Evolutionary conservation across 2,113 vertebrate species (phyloP).

Genomic region (Chlamydotis undulata): DNA sequence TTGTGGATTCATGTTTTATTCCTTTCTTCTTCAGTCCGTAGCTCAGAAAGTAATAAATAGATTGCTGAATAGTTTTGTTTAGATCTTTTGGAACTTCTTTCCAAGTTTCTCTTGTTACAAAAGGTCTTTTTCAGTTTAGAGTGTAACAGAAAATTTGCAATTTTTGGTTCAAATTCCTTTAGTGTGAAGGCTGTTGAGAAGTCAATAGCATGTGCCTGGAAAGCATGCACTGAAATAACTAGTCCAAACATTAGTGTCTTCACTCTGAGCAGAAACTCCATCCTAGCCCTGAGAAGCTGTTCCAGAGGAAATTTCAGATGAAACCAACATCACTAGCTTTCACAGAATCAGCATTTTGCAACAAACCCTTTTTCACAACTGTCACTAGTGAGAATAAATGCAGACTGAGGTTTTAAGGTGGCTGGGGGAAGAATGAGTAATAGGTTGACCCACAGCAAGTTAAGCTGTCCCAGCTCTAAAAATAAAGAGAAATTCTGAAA

Average conservation of each 20-base stretch:
- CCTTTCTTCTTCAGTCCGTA: background rate
- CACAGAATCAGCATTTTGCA: background rate
- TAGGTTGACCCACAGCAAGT: background rate
- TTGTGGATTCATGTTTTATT: background rate
- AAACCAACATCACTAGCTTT: background rate
- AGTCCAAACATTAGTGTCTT: background rate
- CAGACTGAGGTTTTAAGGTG: background rate
- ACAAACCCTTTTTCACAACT: background rate
- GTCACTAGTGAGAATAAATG: background rate
- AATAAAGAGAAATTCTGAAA: background rate
- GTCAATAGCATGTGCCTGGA: background rate
- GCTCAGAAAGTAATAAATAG: background rate
- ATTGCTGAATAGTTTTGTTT: background rate
- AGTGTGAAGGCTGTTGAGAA: background rate
- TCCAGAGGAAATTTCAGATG: background rate
- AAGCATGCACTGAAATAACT: background rate
- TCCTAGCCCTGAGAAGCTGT: background rate
- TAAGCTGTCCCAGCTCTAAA: background rate
- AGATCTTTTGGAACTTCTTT: background rate
- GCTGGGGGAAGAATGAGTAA: background rate
- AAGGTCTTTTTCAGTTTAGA: background rate
- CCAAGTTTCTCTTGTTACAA: background rate
- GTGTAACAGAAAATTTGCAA: background rate
- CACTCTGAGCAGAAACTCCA: background rate
- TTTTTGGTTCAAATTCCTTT: background rate